Conservation (phyloP, 2,888 invertebrate genomes). For the Clistopyga incitator region DNA sequence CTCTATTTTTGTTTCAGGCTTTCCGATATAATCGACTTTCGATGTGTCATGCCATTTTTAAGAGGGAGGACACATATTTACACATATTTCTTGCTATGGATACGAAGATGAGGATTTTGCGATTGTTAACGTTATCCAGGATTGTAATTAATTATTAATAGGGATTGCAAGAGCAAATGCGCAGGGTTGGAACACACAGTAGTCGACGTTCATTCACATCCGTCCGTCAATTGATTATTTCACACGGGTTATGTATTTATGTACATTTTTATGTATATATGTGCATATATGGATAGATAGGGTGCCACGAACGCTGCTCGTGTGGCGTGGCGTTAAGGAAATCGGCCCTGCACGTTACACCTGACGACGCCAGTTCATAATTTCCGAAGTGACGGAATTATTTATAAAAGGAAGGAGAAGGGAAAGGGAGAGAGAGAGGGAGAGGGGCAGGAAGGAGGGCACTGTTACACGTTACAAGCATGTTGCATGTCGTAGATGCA, state of each 20-base stretch:
- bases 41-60: too few relatives aligned
- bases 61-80: too few relatives aligned
- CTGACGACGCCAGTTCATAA: slow-evolving; percentile 32
- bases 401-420: slow-evolving; percentile 22
- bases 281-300: too few relatives aligned
- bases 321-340: slow-evolving; percentile 34
- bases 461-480: slow-evolving; percentile 6
- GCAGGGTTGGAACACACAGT: too few relatives aligned
- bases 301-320: neutral
- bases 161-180: too few relatives aligned
- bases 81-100: too few relatives aligned
- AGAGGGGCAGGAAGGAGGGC: neutral
- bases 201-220: slow-evolving; percentile 55
- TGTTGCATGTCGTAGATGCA: slow-evolving; percentile 8
- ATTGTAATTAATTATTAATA: too few relatives aligned
- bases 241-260: slow-evolving; percentile 18
- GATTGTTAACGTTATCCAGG: too few relatives aligned
- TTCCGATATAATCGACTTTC: too few relatives aligned
- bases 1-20: too few relatives aligned
- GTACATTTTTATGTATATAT: too few relatives aligned
- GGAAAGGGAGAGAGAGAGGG: neutral
- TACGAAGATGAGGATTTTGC: too few relatives aligned
- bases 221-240: slow-evolving; percentile 55
- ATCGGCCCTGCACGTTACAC: slow-evolving; percentile 23
- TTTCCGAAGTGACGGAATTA: slow-evolving; percentile 37